Percentiles rank a stretch among this genome's conserved stretches.
Evolutionary conservation across 2,888 invertebrate genomes (phyloP).

Genomic region (Geotrupes spiniger): DNA sequence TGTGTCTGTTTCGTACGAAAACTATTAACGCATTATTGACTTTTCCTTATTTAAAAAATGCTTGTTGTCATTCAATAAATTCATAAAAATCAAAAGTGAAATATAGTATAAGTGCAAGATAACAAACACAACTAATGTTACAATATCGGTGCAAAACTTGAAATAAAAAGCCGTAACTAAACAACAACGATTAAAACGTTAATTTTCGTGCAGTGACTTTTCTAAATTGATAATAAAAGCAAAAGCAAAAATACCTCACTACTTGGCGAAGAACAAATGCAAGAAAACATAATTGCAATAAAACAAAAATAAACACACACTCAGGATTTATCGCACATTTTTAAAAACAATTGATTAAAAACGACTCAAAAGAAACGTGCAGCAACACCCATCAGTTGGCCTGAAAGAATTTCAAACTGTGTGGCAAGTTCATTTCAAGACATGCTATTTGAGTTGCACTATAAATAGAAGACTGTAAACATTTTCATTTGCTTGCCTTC

Average conservation of each 20-base stretch:
- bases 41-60: too few species aligned
- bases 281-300: slow-evolving; percentile 29
- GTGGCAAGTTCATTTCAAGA: slow-evolving; percentile 20
- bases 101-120: too few species aligned
- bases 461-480: slow-evolving; percentile 19
- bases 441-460: slow-evolving; percentile 23
- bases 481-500: too few species aligned
- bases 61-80: too few species aligned
- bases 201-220: not conserved
- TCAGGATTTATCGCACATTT: slow-evolving; percentile 18
- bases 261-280: slow-evolving; percentile 29
- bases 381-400: not conserved
- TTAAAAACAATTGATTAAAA: slow-evolving; percentile 2
- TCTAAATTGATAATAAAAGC: slow-evolving; percentile 10
- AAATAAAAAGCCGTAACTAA: too few species aligned
- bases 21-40: too few species aligned
- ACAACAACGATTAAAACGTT: too few species aligned
- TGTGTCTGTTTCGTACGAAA: too few species aligned
- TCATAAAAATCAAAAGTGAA: too few species aligned
- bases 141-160: too few species aligned
- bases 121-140: too few species aligned
- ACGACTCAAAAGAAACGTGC: not conserved
- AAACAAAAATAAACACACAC: slow-evolving; percentile 17
- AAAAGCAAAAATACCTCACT: slow-evolving; percentile 23
- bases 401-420: slow-evolving; percentile 19